These are phyloP conservation scores for Notamacropus eugenii DNA, from an alignment of 2,797 vertebrate genomes.

Conservation along the genomic window DNA sequence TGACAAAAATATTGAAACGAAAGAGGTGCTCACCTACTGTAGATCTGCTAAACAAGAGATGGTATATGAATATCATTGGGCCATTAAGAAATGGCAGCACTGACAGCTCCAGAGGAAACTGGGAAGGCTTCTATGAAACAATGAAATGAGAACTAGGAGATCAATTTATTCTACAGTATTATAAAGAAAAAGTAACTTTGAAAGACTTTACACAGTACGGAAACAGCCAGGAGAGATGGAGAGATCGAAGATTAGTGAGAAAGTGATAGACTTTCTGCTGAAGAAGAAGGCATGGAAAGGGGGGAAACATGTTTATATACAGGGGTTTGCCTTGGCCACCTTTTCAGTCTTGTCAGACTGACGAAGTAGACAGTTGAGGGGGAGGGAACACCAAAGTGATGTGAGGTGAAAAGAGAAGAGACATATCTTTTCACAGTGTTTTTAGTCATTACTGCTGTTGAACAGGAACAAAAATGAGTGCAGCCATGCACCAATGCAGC, in stretches of 20 bases:
- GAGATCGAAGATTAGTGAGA: neutral
- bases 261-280: neutral
- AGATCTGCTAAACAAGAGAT: neutral
- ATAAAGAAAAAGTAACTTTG: neutral
- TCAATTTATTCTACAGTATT: neutral
- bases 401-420: neutral
- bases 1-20: neutral
- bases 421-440: neutral
- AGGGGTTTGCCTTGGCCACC: neutral
- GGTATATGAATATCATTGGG: neutral
- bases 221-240: neutral
- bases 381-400: neutral
- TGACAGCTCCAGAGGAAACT: neutral
- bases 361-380: neutral
- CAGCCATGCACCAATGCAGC: too few relatives aligned
- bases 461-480: too few relatives aligned
- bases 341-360: neutral
- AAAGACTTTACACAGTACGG: neutral
- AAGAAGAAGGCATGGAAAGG: neutral
- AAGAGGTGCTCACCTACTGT: neutral
- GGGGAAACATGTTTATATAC: neutral
- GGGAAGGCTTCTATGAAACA: neutral
- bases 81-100: neutral
- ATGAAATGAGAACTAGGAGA: neutral
- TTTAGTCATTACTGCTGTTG: too few relatives aligned